A percentile compares a stretch with the other conserved stretches of the same genome.
These are phyloP conservation scores for Acridotheres tristis DNA, from an alignment of 2,797 vertebrate genomes.

Conservation along the genomic window DNA sequence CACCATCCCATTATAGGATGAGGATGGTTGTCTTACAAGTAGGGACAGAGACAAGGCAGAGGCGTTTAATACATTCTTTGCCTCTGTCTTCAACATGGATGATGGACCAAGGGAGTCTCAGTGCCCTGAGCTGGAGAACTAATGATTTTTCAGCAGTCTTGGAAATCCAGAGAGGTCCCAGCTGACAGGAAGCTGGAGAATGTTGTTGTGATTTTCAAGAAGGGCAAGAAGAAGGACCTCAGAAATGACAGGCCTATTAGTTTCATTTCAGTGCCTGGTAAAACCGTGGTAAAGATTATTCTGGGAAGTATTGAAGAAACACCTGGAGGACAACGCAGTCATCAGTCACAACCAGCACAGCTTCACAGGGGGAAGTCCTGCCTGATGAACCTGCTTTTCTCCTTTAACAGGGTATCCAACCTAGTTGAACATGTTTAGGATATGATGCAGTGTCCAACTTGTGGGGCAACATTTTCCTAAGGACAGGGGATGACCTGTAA, in stretches of 20 bases:
- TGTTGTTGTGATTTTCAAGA: background rate
- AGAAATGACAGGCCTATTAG: background rate
- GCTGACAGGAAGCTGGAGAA: background rate
- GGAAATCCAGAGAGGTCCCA: background rate
- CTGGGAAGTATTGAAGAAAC: background rate
- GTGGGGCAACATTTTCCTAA: background rate
- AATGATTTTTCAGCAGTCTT: background rate
- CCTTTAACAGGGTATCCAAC: background rate
- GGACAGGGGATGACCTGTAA: background rate
- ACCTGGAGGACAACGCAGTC: background rate
- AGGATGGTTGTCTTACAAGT: background rate
- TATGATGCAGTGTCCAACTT: background rate
- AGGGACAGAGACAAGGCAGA: background rate
- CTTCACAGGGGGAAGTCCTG: background rate
- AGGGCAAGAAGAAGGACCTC: background rate
- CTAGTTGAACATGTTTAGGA: background rate
- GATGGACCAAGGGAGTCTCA: background rate
- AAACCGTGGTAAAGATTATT: background rate
- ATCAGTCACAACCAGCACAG: background rate
- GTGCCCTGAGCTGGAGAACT: background rate
- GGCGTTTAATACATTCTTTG: background rate
- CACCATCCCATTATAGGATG: fast-evolving
- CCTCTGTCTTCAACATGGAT: background rate
- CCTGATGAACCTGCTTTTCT: fast-evolving
- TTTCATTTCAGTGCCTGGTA: background rate